Evolutionary conservation across 2,113 vertebrate species (phyloP).

Genomic region (Anthoscopus minutus): DNA sequence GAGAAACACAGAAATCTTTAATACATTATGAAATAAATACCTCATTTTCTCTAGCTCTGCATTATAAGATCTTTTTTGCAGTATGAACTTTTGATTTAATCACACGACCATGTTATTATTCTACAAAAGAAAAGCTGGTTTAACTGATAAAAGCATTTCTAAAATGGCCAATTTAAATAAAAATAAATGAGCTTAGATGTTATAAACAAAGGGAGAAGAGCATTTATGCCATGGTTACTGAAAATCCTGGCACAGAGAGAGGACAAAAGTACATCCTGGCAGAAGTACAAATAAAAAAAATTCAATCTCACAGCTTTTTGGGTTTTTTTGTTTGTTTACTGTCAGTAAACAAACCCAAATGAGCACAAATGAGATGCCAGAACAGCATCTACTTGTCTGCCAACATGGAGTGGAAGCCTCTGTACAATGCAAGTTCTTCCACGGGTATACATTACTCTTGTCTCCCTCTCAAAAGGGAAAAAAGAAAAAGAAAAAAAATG

Average conservation of each 20-base stretch:
- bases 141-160: not conserved
- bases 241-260: not conserved
- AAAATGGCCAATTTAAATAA: not conserved
- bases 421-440: not conserved
- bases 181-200: not conserved
- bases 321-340: not conserved
- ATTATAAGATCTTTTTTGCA: not conserved
- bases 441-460: not conserved
- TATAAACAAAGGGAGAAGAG: not conserved
- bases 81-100: not conserved
- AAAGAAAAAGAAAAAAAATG: no score
- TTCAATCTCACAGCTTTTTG: not conserved
- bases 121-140: not conserved
- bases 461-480: not conserved
- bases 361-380: not conserved
- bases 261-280: not conserved
- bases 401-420: not conserved
- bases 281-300: not conserved
- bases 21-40: not conserved
- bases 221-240: not conserved
- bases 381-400: not conserved
- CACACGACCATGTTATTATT: not conserved
- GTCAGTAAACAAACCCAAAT: not conserved
- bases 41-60: not conserved
- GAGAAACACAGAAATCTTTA: not conserved